Evolutionary conservation across 2,113 vertebrate genomes (phyloP), one percentile per base, ranked within the genome.

Genomic region (Anhinga rufa): DNA sequence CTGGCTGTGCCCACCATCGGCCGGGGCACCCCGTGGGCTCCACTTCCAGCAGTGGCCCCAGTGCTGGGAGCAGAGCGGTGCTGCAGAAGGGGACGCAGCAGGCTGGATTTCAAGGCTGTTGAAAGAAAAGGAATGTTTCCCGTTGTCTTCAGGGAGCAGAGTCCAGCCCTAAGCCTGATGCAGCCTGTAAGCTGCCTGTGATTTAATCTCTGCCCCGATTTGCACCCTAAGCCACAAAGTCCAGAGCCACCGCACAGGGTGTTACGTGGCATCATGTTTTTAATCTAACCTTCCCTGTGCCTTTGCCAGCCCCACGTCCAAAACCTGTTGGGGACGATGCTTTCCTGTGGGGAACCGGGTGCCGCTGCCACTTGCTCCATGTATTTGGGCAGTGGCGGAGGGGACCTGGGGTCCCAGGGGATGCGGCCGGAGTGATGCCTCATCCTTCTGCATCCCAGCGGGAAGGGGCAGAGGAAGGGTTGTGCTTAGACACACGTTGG

Each of bases 281-380:
- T 61, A 32, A 54, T 4, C 51, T 46, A 51, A 57, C 71, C 54
- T 42, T 21, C 34, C 34, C 64, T 0, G 0, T 70, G 48, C 75
- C 51, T 60, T 34, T 46, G 31, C 36, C 68, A 71, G 22, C 38
- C 29, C 48, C 51, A 15, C 4, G 1, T 54, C 44, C 64, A 7
- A 44, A 82, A 25, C 31, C 52, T 31, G 26, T 57, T 34, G 46
- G 55, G 61, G 51, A 15, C 6, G 3, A 5, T 9, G 14, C 32
- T 88, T 76, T 68, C 42, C 81, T 72, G 28, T 0, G 0, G 36
- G 26, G 9, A 9, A 9, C 2, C 1, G 3, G 44, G 17, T 88
- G 10, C 32, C 4, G 5, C 20, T 71, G 66, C 66, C 40, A 2
- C 0, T 29, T 52, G 38, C 54, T 55, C 29, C 7, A 3, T 10